These are phyloP conservation scores for Willisornis vidua DNA, from an alignment of 2,113 vertebrate genomes.

Conservation along the genomic window DNA sequence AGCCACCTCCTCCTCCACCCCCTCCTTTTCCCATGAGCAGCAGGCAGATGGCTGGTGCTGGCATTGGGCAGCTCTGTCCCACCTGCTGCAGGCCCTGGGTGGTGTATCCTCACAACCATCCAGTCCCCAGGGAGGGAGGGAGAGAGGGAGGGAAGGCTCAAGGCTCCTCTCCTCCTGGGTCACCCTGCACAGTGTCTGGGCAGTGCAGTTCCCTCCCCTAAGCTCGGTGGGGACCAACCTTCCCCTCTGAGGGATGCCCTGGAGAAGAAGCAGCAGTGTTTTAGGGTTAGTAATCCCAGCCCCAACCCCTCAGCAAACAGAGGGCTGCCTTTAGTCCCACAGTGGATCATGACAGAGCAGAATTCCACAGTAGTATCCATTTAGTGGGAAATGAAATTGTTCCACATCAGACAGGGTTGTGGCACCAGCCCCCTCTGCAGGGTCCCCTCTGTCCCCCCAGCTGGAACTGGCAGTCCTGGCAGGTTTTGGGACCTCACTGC, in stretches of 20 bases:
- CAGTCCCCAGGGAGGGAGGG: background rate
- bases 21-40: background rate
- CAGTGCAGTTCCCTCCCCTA: background rate
- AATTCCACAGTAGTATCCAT: background rate
- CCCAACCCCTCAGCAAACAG: background rate
- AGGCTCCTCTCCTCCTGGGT: background rate
- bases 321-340: background rate
- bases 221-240: background rate
- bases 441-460: background rate
- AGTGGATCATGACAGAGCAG: background rate
- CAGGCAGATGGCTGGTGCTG: constrained; percentile 6
- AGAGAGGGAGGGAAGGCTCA: background rate
- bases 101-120: background rate
- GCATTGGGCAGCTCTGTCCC: background rate
- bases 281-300: background rate
- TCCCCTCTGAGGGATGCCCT: background rate
- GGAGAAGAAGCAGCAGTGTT: background rate
- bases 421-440: background rate
- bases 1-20: constrained; percentile 3
- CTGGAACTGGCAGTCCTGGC: background rate
- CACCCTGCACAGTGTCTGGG: rapidly evolving
- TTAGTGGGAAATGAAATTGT: background rate
- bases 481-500: background rate
- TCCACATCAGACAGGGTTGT: background rate
- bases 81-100: background rate